Percentiles rank a stretch among this genome's conserved stretches.
Evolutionary conservation across 2,113 vertebrate genomes (phyloP).

Genomic region (Labeo rohita): DNA sequence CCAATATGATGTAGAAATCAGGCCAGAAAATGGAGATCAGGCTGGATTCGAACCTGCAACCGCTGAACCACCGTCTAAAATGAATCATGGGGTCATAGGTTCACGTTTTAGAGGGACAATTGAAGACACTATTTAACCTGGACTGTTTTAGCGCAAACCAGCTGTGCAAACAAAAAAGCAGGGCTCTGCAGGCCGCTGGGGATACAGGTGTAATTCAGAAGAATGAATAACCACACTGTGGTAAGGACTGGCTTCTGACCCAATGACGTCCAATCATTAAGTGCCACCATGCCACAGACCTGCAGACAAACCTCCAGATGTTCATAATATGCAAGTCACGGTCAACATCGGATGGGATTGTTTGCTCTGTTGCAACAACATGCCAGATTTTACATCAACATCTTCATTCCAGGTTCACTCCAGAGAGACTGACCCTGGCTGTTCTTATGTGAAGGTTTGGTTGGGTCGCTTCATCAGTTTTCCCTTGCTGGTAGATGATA

Average conservation of each 20-base stretch:
- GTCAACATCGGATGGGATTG: not conserved
- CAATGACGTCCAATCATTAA: constrained; percentile 45
- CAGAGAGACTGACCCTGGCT: not conserved
- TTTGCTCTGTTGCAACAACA: constrained; percentile 9
- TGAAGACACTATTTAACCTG: constrained; percentile 65
- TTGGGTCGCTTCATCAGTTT: not conserved
- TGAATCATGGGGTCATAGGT: constrained; percentile 63
- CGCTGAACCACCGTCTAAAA: constrained; percentile 2
- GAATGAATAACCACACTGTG: constrained; percentile 73
- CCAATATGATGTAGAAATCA: not conserved
- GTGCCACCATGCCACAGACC: constrained; percentile 32
- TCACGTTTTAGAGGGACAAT: constrained; percentile 65
- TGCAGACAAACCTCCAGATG: constrained; percentile 33
- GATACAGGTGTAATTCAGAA: constrained; percentile 62
- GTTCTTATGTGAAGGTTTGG: not conserved
- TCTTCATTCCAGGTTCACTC: not conserved
- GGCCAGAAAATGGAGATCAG: not conserved
- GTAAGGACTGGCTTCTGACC: constrained; percentile 50
- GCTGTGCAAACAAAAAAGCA: constrained; percentile 71
- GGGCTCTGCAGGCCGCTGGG: constrained; percentile 8
- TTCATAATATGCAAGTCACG: not conserved
- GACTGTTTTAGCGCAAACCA: constrained; percentile 58
- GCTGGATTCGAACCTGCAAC: not conserved
- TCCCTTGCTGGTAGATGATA: not conserved
- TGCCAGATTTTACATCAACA: not conserved